These are phyloP conservation scores for Neodon shergylaensis DNA, from an alignment of 2,113 vertebrate genomes.

Conservation along the genomic window DNA sequence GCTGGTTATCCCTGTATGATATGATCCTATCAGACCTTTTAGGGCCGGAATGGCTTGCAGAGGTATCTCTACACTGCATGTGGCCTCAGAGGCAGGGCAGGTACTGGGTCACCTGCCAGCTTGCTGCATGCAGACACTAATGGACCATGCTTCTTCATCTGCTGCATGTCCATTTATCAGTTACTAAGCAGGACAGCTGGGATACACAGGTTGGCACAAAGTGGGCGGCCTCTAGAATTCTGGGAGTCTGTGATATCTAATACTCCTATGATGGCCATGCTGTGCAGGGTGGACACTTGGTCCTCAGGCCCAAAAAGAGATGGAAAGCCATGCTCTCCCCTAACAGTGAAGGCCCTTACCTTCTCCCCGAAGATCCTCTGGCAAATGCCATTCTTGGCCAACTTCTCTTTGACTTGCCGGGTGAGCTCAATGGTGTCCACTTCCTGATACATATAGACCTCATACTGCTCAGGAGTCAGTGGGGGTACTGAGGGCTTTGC, in stretches of 20 bases:
- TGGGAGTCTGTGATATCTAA: background rate
- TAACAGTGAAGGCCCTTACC: slow-evolving; percentile 79
- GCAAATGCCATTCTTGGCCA: slow-evolving; percentile 96
- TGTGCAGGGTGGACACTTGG: background rate
- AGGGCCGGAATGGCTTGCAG: background rate
- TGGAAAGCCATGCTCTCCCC: background rate
- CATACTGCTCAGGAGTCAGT: slow-evolving; percentile 94
- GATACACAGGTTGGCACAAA: background rate
- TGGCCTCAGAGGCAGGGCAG: background rate
- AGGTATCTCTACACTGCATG: background rate
- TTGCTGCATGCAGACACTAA: background rate
- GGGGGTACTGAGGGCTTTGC: slow-evolving; percentile 90
- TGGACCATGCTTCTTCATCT: background rate
- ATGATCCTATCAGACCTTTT: background rate
- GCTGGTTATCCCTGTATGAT: background rate
- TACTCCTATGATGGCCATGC: background rate
- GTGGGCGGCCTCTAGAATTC: background rate
- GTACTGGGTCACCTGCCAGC: background rate
- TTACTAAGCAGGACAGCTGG: background rate
- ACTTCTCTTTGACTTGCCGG: slow-evolving; percentile 94
- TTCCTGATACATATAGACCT: slow-evolving; percentile 96
- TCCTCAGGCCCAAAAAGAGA: background rate
- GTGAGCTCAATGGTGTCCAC: slow-evolving; percentile 95
- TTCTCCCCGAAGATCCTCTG: slow-evolving; percentile 96
- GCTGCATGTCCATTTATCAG: background rate